Conservation (phyloP, 2,888 invertebrate genomes). For the Tortricodes alternella region DNA sequence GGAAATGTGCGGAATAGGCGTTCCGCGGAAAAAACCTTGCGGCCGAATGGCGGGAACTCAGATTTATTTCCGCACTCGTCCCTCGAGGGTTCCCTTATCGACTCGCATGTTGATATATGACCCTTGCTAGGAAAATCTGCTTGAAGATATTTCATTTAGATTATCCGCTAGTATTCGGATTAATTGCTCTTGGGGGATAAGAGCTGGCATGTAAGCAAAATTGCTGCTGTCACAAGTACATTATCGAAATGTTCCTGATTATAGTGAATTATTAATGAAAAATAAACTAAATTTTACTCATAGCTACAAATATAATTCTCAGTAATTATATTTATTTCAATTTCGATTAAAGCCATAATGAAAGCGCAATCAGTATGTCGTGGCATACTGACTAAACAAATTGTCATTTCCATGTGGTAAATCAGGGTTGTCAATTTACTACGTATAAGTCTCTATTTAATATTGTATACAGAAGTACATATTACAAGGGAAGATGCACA, state of each 20-base stretch:
- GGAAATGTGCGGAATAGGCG: constrained; percentile 23
- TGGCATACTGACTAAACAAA: constrained; percentile 53
- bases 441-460: too few species aligned
- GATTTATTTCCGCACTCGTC: constrained; percentile 29
- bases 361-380: neutral
- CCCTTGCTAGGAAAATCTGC: constrained; percentile 26
- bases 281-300: too few species aligned
- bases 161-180: constrained; percentile 24
- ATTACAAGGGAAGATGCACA: too few species aligned
- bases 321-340: neutral
- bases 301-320: too few species aligned
- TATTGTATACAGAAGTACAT: too few species aligned
- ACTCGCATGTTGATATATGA: constrained; percentile 29
- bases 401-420: constrained; percentile 52
- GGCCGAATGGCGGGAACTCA: constrained; percentile 14
- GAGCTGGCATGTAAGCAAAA: neutral
- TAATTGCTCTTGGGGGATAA: constrained; percentile 19
- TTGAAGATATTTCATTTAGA: constrained; percentile 31
- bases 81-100: constrained; percentile 27
- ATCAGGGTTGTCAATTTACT: constrained; percentile 40
- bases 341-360: neutral
- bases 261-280: too few species aligned
- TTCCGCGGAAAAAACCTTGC: constrained; percentile 25
- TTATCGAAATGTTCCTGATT: too few species aligned
- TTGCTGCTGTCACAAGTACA: neutral